Conservation (phyloP, 2,888 invertebrate genomes). For the Pyrrhosoma nymphula region DNA sequence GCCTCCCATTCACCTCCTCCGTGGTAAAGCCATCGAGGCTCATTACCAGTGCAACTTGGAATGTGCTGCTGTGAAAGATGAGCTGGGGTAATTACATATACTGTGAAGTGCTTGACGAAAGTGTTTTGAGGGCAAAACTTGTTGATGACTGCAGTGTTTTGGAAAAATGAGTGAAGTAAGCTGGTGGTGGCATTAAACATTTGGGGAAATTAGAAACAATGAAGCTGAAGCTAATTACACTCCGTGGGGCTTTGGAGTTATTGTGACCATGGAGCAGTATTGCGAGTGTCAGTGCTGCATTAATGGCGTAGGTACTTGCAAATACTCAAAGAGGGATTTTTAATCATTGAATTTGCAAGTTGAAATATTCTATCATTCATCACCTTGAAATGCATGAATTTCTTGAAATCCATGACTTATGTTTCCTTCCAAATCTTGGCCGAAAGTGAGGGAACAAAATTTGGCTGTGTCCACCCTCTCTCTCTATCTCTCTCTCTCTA, state of each 20-base stretch:
- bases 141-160: neutral
- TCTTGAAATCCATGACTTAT: slow-evolving; percentile 35
- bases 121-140: neutral
- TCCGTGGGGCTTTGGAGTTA: neutral
- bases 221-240: neutral
- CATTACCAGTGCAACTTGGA: neutral
- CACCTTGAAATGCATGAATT: slow-evolving; percentile 2
- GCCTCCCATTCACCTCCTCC: slow-evolving; percentile 6
- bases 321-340: neutral
- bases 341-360: slow-evolving; percentile 19
- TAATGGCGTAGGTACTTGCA: slow-evolving; percentile 17
- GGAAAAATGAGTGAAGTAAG: neutral
- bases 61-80: neutral
- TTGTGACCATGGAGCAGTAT: neutral
- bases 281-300: neutral
- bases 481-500: neutral
- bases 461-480: slow-evolving; percentile 58
- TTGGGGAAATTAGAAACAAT: neutral
- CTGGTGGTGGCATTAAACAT: slow-evolving; percentile 38
- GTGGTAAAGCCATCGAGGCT: neutral
- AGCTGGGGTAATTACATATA: neutral
- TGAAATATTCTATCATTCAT: slow-evolving; percentile 37
- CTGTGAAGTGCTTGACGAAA: neutral
- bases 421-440: slow-evolving; percentile 9
- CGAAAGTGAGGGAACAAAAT: slow-evolving; percentile 52